A percentile compares a stretch with the other conserved stretches of the same genome.
Conservation (phyloP, 2,888 invertebrate species). For the Diaprepes abbreviatus region DNA sequence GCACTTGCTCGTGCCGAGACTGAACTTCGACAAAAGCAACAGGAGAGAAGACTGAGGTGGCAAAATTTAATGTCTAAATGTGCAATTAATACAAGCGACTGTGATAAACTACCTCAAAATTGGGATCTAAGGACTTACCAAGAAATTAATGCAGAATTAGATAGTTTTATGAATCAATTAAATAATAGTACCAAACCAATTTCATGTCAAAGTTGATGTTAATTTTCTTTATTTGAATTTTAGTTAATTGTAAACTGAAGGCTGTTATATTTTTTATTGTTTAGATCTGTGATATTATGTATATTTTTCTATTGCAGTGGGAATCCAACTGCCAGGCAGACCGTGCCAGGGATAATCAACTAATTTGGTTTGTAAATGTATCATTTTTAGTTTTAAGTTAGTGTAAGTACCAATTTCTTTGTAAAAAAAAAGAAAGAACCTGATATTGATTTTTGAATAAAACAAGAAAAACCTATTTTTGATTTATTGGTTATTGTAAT, state of each 20-base stretch:
- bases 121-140: conserved; percentile 63
- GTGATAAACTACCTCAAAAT: conserved; percentile 42
- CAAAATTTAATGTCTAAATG: conserved; percentile 58
- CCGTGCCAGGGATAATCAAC: conserved; percentile 53
- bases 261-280: conserved; percentile 53
- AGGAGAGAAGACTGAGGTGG: conserved; percentile 75
- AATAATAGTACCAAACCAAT: conserved; percentile 70
- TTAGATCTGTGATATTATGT: conserved; percentile 65
- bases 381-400: conserved; percentile 38
- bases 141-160: conserved; percentile 74
- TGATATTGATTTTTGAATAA: conserved; percentile 56
- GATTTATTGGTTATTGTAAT: conserved; percentile 44
- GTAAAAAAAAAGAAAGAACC: conserved; percentile 28
- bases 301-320: conserved; percentile 67
- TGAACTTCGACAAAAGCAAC: conserved; percentile 74
- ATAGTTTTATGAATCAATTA: conserved; percentile 77
- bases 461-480: conserved; percentile 47
- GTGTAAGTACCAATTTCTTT: conserved; percentile 15
- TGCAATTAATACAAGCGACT: conserved; percentile 38
- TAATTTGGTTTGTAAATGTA: conserved; percentile 64
- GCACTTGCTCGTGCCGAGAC: conserved; percentile 73
- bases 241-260: conserved; percentile 45
- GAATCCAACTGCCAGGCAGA: conserved; percentile 51
- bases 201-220: conserved; percentile 65
- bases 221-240: conserved; percentile 34